Evolutionary conservation across 2,888 invertebrate species (phyloP).

Genomic region (Hypercompe scribonia): DNA sequence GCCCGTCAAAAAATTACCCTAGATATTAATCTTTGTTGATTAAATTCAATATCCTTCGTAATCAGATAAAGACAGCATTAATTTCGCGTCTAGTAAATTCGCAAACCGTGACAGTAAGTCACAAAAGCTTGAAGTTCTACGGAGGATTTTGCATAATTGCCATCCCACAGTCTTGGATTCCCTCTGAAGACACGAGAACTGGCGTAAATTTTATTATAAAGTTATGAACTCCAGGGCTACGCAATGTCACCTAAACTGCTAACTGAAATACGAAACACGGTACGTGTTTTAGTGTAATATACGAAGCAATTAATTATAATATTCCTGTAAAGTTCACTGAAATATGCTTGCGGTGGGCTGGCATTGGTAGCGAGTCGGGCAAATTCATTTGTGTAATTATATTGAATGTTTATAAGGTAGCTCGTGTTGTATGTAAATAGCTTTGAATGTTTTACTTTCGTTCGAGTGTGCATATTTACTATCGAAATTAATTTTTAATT

Average conservation of each 20-base stretch:
- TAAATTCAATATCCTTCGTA: constrained; percentile 31
- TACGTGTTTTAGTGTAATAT: constrained; percentile 46
- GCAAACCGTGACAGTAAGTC: constrained; percentile 68
- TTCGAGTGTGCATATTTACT: constrained; percentile 6
- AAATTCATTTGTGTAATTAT: constrained; percentile 48
- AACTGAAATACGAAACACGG: constrained; percentile 39
- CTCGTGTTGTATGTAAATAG: constrained; percentile 19
- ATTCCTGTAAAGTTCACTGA: constrained; percentile 45
- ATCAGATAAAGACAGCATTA: constrained; percentile 37
- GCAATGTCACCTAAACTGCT: constrained; percentile 39
- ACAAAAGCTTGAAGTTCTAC: constrained; percentile 69
- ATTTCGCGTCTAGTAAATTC: constrained; percentile 45
- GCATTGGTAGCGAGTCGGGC: constrained; percentile 27
- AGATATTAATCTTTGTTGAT: constrained; percentile 26
- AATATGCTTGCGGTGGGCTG: constrained; percentile 40
- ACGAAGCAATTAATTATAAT: constrained; percentile 51
- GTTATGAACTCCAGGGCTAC: constrained; percentile 46
- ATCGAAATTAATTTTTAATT: not conserved
- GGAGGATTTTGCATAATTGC: constrained; percentile 78
- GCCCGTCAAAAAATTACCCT: too few relatives aligned
- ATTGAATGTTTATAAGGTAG: constrained; percentile 41
- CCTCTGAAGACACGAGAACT: constrained; percentile 54
- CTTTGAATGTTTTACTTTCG: constrained; percentile 23
- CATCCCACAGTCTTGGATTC: constrained; percentile 51
- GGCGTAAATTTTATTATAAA: constrained; percentile 63